These are phyloP conservation scores for Urocynchramus pylzowi DNA, from an alignment of 2,113 vertebrate genomes.

Conservation along the genomic window DNA sequence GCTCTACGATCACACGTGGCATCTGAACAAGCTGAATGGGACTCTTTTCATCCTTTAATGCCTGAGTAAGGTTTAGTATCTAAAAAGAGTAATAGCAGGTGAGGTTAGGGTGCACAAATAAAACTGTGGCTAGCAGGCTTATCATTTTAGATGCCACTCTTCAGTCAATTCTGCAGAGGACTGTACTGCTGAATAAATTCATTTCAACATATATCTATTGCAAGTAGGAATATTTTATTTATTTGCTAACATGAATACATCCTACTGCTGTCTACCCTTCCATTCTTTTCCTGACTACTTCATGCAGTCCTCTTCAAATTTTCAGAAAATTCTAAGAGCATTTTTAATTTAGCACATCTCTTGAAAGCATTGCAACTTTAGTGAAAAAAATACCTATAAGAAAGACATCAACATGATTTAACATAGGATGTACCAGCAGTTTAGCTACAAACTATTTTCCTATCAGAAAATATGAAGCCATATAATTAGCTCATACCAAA, in stretches of 20 bases:
- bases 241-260: not conserved
- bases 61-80: slow-evolving; percentile 95
- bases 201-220: not conserved
- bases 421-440: not conserved
- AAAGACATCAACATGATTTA: not conserved
- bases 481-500: not conserved
- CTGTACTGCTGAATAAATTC: not conserved
- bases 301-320: not conserved
- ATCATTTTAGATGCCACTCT: not conserved
- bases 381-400: not conserved
- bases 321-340: not conserved
- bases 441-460: not conserved
- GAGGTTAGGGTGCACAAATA: not conserved
- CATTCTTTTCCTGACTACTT: not conserved
- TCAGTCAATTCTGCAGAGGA: not conserved
- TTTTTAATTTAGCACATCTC: not conserved
- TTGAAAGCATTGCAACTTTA: not conserved
- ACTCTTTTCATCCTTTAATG: slow-evolving; percentile 87
- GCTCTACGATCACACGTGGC: slow-evolving; percentile 93
- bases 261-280: not conserved
- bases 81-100: slow-evolving; percentile 48
- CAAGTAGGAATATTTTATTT: not conserved
- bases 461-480: not conserved
- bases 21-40: slow-evolving; percentile 95
- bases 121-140: not conserved